phyloP scores from a whole-genome alignment of 2,113 vertebrate species.

The Calyptommatus sinebrachiatus region DNA sequence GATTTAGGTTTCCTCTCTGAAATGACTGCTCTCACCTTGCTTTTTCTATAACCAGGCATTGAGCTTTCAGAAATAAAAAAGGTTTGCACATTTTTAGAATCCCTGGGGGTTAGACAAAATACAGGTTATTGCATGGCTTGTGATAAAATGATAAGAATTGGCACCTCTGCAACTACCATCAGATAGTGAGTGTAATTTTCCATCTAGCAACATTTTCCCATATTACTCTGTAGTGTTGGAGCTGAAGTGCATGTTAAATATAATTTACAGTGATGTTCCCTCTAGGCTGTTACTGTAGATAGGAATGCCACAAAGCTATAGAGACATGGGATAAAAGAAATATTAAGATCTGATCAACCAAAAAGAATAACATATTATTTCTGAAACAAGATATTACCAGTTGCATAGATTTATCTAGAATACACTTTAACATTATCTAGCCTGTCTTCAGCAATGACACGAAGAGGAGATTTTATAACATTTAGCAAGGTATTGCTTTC shows the following conservation, averaged over 20 bases:
- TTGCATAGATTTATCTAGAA: background rate
- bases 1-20: background rate
- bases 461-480: background rate
- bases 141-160: conserved; percentile 9
- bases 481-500: too few relatives aligned
- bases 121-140: conserved; percentile 23
- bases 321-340: background rate
- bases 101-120: conserved; percentile 12
- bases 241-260: background rate
- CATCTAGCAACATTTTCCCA: conserved; percentile 13
- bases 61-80: conserved; percentile 10
- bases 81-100: background rate
- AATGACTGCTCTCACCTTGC: background rate
- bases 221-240: background rate
- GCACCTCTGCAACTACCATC: conserved; percentile 11
- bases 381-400: conserved; percentile 3
- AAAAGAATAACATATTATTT: background rate
- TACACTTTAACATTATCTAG: background rate
- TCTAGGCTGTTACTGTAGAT: background rate
- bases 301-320: background rate
- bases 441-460: background rate
- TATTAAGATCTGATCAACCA: background rate
- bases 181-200: conserved; percentile 6
- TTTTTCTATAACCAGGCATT: conserved; percentile 11
- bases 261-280: background rate